Percentiles rank a stretch among this genome's conserved stretches.
These are phyloP conservation scores for Syngnathus acus DNA, from an alignment of 2,797 vertebrate species.

Conservation along the genomic window DNA sequence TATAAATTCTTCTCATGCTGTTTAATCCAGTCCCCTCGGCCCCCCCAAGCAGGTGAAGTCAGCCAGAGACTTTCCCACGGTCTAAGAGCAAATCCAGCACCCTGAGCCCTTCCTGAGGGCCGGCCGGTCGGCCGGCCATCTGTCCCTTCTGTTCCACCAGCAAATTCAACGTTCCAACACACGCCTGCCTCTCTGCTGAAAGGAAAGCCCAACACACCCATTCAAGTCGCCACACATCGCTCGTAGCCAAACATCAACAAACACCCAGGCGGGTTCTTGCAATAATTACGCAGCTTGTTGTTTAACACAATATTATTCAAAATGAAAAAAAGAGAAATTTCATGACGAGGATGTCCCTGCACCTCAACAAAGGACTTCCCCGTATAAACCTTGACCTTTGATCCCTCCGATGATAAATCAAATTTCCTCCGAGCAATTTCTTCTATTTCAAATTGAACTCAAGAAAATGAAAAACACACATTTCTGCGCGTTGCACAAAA, in stretches of 20 bases:
- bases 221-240: conserved; percentile 43
- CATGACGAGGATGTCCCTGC: conserved; percentile 29
- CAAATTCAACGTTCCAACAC: conserved; percentile 77
- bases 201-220: conserved; percentile 52
- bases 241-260: conserved; percentile 54
- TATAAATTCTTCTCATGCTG: conserved; percentile 46
- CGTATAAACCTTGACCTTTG: conserved; percentile 80
- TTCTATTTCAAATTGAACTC: conserved; percentile 28
- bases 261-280: conserved; percentile 31
- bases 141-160: conserved; percentile 72
- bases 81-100: conserved; percentile 70
- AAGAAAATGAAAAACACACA: neutral
- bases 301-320: neutral
- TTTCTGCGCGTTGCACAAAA: neutral
- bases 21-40: conserved; percentile 69
- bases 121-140: conserved; percentile 59
- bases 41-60: conserved; percentile 73
- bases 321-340: conserved; percentile 10
- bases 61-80: conserved; percentile 78
- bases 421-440: neutral
- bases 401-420: conserved; percentile 61
- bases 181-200: conserved; percentile 48
- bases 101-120: conserved; percentile 69
- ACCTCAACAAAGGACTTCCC: conserved; percentile 72
- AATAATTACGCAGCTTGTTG: neutral